Evolutionary conservation across 2,888 invertebrate species (phyloP).

Genomic region (Caenorhabditis wallacei): DNA sequence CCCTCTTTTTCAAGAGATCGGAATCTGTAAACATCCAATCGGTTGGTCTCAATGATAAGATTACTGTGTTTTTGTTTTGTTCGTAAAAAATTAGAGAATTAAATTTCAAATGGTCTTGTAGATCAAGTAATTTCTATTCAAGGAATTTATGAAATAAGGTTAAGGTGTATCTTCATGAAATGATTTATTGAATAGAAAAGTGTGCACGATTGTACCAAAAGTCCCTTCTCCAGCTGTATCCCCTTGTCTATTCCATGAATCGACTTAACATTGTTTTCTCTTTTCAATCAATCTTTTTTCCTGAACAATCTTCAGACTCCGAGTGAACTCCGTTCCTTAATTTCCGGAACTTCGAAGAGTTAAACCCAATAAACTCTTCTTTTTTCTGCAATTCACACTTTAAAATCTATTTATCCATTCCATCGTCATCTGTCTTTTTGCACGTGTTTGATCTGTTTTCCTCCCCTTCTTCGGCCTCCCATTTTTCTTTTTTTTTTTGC

Average conservation of each 20-base stretch:
- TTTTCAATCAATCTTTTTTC: neutral
- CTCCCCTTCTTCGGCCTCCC: conserved; percentile 1
- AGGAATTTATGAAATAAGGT: too few species aligned
- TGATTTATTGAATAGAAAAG: too few species aligned
- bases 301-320: neutral
- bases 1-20: neutral
- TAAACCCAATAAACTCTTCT: neutral
- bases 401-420: conserved; percentile 38
- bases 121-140: neutral
- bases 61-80: neutral
- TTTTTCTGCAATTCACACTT: conserved; percentile 15
- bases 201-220: too few species aligned
- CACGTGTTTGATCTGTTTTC: conserved; percentile 48
- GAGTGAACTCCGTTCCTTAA: conserved; percentile 17
- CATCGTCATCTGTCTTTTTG: conserved; percentile 35
- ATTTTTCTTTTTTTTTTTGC: conserved; percentile 6
- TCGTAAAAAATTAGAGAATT: neutral
- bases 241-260: too few species aligned
- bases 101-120: neutral
- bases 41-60: neutral
- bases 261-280: neutral
- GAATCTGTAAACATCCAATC: neutral
- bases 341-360: neutral
- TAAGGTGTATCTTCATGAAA: too few species aligned
- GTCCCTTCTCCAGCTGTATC: too few species aligned